Base-by-base conservation (phyloP, 2,113 vertebrate species). In the Thryonomys swinderianus region DNA sequence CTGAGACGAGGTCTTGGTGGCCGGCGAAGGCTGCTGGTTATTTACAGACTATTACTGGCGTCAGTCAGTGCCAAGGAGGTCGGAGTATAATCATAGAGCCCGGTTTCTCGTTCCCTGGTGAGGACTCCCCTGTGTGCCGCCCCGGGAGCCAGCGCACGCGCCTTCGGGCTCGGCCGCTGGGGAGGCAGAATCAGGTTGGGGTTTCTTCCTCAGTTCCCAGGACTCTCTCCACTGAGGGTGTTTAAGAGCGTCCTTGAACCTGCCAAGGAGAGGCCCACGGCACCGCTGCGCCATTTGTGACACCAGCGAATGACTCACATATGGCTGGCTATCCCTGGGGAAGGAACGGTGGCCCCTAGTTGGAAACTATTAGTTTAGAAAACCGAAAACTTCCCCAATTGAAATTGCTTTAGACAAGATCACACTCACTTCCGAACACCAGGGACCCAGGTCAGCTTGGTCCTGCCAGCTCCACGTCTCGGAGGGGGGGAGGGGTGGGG, bases 31-130 rank as follows among this genome's bases (percentile, higher is more conserved):
- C 2, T 69, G 55, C 25, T 83, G n/a, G 88, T 91, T 91, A 81
- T 78, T 93, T 95, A 83, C 18, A 74, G 62, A 48, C 37, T 76
- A 30, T 61, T 83, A 53, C 40, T 66, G 61, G 30, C 48, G 17
- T 91, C 84, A 59, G 27, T 51, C 55, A 42, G 37, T 90, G 85
- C 59, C 59, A 79, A 79, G 61, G 80, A 86, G 37, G 23, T 88
- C 61, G 69, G 84, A 66, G 51, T 57, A 73, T 69, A 87, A 82
- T 95, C 74, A 82, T 7, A 42, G 71, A 88, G 94, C 64, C 34
- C 59, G 73, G 13, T 82, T 96, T 95, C 83, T 71, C 17, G 90
- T 78, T 92, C 51, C 42, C 80, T 73, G 67, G 45, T 73, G 82
- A 66, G 32, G 40, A 67, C 45, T n/a, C n/a, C n/a, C n/a, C n/a